These are phyloP conservation scores for Vombatus ursinus DNA, from an alignment of 2,113 vertebrate genomes.

Conservation along the genomic window DNA sequence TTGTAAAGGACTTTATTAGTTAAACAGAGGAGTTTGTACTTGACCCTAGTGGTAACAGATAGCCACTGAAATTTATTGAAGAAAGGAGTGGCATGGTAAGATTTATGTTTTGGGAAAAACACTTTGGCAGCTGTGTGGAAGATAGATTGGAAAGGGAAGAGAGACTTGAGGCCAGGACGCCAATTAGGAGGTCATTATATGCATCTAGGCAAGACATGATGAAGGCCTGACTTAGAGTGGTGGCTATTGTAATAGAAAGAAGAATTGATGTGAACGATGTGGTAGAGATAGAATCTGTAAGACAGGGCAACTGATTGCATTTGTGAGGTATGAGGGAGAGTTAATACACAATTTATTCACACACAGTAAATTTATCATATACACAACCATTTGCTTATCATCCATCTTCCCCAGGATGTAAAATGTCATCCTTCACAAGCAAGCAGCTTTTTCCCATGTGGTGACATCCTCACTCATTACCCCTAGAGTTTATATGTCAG, in stretches of 20 bases:
- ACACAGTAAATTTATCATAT: background rate
- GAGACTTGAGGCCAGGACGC: background rate
- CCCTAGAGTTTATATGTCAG: background rate
- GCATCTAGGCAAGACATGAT: background rate
- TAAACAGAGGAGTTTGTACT: background rate
- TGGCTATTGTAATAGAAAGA: background rate
- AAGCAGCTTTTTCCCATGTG: background rate
- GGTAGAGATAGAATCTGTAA: background rate
- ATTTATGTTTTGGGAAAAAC: background rate
- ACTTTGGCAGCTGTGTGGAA: background rate
- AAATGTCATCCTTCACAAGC: background rate
- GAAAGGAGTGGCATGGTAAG: background rate
- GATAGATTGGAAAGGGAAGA: background rate
- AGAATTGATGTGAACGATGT: background rate
- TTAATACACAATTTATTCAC: background rate
- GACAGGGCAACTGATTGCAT: background rate
- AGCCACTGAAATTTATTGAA: background rate
- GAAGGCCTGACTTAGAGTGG: background rate
- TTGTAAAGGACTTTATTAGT: background rate
- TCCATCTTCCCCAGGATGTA: background rate
- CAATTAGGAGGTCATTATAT: background rate
- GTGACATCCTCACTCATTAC: background rate
- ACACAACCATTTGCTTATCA: background rate
- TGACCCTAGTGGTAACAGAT: background rate
- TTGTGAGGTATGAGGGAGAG: background rate